These are phyloP conservation scores for Pemphredon lugubris DNA, from an alignment of 2,888 invertebrate species.

Conservation along the genomic window DNA sequence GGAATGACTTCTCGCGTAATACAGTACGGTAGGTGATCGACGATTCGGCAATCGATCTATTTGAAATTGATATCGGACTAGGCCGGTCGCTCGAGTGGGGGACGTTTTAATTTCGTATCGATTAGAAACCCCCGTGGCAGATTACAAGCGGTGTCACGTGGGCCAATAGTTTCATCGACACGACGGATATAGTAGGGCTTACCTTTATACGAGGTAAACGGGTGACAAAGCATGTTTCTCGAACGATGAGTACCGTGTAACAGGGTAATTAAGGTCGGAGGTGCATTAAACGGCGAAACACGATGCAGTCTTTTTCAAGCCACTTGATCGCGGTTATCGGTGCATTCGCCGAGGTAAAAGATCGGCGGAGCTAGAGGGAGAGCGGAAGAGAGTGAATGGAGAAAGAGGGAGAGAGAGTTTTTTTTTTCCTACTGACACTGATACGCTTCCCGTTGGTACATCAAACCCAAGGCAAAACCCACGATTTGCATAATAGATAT, in stretches of 20 bases:
- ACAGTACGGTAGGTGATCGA: too few relatives aligned
- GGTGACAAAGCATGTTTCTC: constrained; percentile 49
- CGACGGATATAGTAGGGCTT: constrained; percentile 28
- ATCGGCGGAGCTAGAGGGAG: too few relatives aligned
- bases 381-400: too few relatives aligned
- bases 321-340: constrained; percentile 26
- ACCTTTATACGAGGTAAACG: constrained; percentile 44
- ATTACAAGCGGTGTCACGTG: constrained; percentile 46
- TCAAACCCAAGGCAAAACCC: too few relatives aligned
- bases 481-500: too few relatives aligned
- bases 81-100: constrained; percentile 16
- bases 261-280: constrained; percentile 53
- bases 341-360: constrained; percentile 28
- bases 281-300: constrained; percentile 48
- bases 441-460: too few relatives aligned
- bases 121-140: constrained; percentile 35
- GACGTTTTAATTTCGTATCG: constrained; percentile 56
- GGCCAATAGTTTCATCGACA: constrained; percentile 53
- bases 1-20: too few relatives aligned
- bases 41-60: too few relatives aligned
- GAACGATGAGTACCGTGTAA: constrained; percentile 52
- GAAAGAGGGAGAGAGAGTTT: background rate
- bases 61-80: constrained; percentile 22
- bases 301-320: constrained; percentile 36
- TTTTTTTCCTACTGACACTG: too few relatives aligned